Percentiles rank a stretch among this genome's conserved stretches.
phyloP scores from a whole-genome alignment of 2,888 invertebrate species.

The Sthenelais limicola region DNA sequence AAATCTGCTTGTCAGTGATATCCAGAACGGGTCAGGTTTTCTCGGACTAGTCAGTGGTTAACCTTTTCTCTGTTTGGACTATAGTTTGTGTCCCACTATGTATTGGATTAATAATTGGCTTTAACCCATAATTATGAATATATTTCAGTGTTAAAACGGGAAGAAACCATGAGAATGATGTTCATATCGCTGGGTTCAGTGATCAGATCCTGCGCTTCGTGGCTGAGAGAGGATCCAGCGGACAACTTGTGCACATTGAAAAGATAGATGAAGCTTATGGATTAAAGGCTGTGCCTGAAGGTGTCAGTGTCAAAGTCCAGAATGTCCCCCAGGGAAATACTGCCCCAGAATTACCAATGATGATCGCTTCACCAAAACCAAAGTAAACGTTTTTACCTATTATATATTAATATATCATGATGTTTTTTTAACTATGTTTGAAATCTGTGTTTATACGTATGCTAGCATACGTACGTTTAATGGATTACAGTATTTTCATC shows the following conservation, averaged over 20 bases:
- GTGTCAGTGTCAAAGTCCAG: constrained; percentile 49
- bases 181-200: constrained; percentile 72
- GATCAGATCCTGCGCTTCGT: constrained; percentile 73
- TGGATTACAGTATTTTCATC: too few species aligned
- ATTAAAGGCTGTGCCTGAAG: constrained; percentile 57
- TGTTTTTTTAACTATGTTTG: too few species aligned
- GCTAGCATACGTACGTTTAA: too few species aligned
- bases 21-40: too few species aligned
- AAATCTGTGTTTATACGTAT: too few species aligned
- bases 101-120: too few species aligned
- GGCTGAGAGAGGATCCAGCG: constrained; percentile 71
- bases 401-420: too few species aligned
- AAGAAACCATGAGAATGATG: constrained; percentile 69
- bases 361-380: constrained; percentile 55
- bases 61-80: too few species aligned
- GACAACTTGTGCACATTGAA: constrained; percentile 72
- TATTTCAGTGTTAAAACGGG: constrained; percentile 43
- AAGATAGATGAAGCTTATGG: constrained; percentile 72
- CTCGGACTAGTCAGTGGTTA: too few species aligned
- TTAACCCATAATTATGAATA: constrained; percentile 54
- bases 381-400: constrained; percentile 53
- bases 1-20: too few species aligned
- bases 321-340: constrained; percentile 34
- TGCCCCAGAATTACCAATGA: constrained; percentile 52
- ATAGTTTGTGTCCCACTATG: too few species aligned